Base-by-base conservation (phyloP, 1,140 invertebrate genomes). In the Drosophila quadrilineata region DNA sequence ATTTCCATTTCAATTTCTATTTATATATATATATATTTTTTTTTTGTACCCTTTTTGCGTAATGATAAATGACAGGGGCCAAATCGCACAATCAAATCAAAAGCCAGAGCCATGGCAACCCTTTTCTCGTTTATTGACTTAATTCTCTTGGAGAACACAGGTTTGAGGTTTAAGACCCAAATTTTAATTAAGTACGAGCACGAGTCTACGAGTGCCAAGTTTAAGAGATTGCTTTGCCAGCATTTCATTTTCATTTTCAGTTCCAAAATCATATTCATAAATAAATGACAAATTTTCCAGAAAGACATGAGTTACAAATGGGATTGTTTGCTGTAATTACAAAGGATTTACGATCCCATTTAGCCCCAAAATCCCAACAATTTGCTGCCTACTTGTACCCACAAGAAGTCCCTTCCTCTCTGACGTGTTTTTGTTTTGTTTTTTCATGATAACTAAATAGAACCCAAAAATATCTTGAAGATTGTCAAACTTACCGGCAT, bases 401-500 rank as follows among this genome's bases (percentile, higher is more conserved):
- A n/a, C n/a, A n/a, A n/a, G n/a, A n/a, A n/a, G n/a, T n/a, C n/a
- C n/a, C n/a, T n/a, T n/a, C n/a, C n/a, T n/a, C n/a, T n/a, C n/a
- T n/a, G n/a, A n/a, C n/a, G n/a, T n/a, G n/a, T n/a, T n/a, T n/a
- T n/a, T n/a, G n/a, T n/a, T n/a, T n/a, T n/a, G n/a, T n/a, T n/a
- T n/a, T n/a, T n/a, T n/a, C n/a, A n/a, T n/a, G n/a, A n/a, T n/a
- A n/a, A n/a, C n/a, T n/a, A n/a, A n/a, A n/a, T n/a, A n/a, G n/a
- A n/a, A n/a, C n/a, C n/a, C n/a, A n/a, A n/a, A n/a, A n/a, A n/a
- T n/a, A n/a, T n/a, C n/a, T n/a, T n/a, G n/a, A n/a, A n/a, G n/a
- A n/a, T n/a, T n/a, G n/a, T n/a, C 26, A 43, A 10, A 93, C 94
- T 95, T 91, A 96, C 95, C 90, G 93, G 92, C 71, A 93, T 90